A percentile compares a stretch with the other conserved stretches of the same genome.
phyloP scores from a whole-genome alignment of 2,797 vertebrate genomes.

The Gymnothorax javanicus region DNA sequence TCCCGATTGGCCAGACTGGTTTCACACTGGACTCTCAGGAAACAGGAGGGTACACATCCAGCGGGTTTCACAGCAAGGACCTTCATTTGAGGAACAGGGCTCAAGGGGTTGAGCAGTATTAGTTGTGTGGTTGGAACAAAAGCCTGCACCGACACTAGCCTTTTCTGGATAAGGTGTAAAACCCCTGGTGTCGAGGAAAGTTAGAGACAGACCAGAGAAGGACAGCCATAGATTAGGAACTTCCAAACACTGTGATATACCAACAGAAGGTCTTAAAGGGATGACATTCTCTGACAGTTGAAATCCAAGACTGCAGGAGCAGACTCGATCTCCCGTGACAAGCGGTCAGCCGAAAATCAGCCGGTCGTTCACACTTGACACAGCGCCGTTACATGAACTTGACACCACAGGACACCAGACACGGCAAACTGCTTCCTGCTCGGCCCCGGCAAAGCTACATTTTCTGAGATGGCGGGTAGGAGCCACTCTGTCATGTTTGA shows the following conservation, averaged over 20 bases:
- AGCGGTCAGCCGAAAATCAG: neutral
- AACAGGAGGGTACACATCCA: too few relatives aligned
- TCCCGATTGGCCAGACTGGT: too few relatives aligned
- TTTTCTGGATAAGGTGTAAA: too few relatives aligned
- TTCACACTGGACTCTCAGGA: too few relatives aligned
- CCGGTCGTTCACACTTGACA: neutral
- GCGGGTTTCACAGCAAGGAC: too few relatives aligned
- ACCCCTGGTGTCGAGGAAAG: too few relatives aligned
- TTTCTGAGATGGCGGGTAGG: neutral
- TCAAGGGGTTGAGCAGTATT: too few relatives aligned
- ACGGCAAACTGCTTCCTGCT: neutral
- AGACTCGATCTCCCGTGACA: neutral
- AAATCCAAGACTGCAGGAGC: neutral
- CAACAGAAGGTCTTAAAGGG: neutral
- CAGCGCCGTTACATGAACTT: neutral
- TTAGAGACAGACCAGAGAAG: neutral
- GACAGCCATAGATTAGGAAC: neutral
- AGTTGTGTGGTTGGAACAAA: too few relatives aligned
- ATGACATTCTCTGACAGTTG: neutral
- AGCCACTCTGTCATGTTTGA: neutral
- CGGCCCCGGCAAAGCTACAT: neutral
- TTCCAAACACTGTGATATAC: neutral
- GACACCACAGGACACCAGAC: neutral
- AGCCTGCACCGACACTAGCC: too few relatives aligned
- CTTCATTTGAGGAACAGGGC: too few relatives aligned